A percentile compares a stretch with the other conserved stretches of the same genome.
These are phyloP conservation scores for Coracopsis vasa DNA, from an alignment of 2,113 vertebrate genomes.

Conservation along the genomic window DNA sequence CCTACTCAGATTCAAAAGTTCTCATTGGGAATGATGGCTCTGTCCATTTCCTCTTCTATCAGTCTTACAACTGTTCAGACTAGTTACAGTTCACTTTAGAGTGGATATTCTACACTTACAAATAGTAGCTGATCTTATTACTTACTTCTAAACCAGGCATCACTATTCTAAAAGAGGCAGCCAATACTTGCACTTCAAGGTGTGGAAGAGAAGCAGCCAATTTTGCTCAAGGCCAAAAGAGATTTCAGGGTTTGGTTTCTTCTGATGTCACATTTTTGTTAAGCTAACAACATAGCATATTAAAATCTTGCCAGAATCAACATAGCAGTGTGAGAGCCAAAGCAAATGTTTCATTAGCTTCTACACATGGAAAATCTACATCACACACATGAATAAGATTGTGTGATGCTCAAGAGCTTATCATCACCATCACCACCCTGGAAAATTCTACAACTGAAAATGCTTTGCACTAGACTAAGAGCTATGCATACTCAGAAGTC, in stretches of 20 bases:
- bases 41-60: constrained; percentile 15
- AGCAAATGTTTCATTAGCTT: neutral
- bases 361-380: neutral
- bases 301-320: constrained; percentile 18
- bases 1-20: constrained; percentile 28
- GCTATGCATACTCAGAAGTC: neutral
- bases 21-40: neutral
- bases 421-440: neutral
- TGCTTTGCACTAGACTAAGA: neutral
- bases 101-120: neutral
- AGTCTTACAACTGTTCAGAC: constrained; percentile 11
- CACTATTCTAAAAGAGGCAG: neutral
- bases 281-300: neutral
- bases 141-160: neutral
- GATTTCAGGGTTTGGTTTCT: neutral
- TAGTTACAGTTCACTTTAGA: neutral
- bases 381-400: neutral
- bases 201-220: neutral
- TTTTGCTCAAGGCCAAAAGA: neutral
- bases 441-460: constrained; percentile 17
- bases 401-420: neutral
- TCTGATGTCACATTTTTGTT: constrained; percentile 26
- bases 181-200: neutral
- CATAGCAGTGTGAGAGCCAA: neutral
- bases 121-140: neutral